phyloP scores from a whole-genome alignment of 1,140 invertebrate genomes.

The Trachymyrmex septentrionalis region DNA sequence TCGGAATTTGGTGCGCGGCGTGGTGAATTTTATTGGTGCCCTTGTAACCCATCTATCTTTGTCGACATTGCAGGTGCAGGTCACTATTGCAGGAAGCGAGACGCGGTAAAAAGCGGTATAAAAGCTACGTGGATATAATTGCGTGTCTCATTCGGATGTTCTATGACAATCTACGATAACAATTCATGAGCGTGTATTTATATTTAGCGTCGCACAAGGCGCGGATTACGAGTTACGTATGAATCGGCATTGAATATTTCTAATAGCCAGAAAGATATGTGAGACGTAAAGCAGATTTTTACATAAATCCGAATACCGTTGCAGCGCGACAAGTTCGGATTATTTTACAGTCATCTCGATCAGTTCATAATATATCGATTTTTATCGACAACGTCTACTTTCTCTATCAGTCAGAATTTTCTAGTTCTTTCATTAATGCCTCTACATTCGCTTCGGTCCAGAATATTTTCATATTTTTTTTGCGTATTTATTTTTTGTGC shows the following conservation, averaged over 20 bases:
- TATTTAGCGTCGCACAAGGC: background rate
- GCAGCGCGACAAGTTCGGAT: background rate
- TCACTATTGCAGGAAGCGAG: background rate
- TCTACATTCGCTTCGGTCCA: background rate
- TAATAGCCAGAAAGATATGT: background rate
- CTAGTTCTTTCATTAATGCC: background rate
- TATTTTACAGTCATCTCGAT: background rate
- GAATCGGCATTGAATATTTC: slow-evolving; percentile 20
- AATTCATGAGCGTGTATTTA: slow-evolving; percentile 11
- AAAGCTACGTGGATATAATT: slow-evolving; percentile 32
- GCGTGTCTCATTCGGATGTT: background rate
- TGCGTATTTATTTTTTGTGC: background rate
- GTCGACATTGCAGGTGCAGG: slow-evolving; percentile 11
- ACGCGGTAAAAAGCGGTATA: background rate
- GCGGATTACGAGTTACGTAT: slow-evolving; percentile 36
- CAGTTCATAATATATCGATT: background rate
- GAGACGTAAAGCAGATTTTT: background rate
- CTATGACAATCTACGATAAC: background rate
- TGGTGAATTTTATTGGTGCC: slow-evolving; percentile 34
- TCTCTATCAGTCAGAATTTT: background rate
- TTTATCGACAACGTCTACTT: background rate
- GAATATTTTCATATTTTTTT: slow-evolving; percentile 5
- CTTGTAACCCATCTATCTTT: slow-evolving; percentile 47
- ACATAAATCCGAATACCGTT: slow-evolving; percentile 3
- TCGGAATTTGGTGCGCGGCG: background rate